Evolutionary conservation across 2,113 vertebrate genomes (phyloP).

Genomic region (Telmatochromis brachygnathus): DNA sequence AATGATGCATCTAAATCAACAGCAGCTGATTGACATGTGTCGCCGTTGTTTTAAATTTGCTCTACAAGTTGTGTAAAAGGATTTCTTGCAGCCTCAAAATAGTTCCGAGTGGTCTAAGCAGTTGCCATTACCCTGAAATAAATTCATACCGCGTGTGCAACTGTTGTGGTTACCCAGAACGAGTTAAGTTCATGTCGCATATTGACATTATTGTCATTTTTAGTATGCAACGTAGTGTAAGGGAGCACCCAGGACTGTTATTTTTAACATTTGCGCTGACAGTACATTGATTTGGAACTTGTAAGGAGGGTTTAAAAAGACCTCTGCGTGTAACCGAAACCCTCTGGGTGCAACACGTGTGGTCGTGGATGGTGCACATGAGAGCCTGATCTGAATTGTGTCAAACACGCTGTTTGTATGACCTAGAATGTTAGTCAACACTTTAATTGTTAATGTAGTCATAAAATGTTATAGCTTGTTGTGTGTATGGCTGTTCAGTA

Average conservation of each 20-base stretch:
- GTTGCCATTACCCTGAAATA: neutral
- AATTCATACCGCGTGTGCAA: neutral
- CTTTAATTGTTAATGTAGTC: neutral
- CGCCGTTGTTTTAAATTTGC: neutral
- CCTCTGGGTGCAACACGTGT: slow-evolving; percentile 11
- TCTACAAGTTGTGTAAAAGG: slow-evolving; percentile 4
- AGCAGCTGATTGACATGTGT: neutral
- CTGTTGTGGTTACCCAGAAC: slow-evolving; percentile 24
- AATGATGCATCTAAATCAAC: neutral
- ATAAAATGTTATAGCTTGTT: neutral
- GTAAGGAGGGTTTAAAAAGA: neutral
- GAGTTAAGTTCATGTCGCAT: slow-evolving; percentile 1
- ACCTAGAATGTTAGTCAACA: neutral
- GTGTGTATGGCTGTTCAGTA: neutral
- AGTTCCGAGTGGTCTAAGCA: neutral
- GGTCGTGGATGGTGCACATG: neutral
- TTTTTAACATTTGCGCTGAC: slow-evolving; percentile 28
- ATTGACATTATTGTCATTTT: slow-evolving; percentile 24
- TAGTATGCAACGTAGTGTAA: neutral
- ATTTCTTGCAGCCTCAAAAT: neutral
- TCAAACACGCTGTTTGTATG: neutral
- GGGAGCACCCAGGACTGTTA: neutral
- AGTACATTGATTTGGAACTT: slow-evolving; percentile 30
- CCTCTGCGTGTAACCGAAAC: slow-evolving; percentile 1
- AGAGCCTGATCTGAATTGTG: slow-evolving; percentile 6